These are phyloP conservation scores for Scortum barcoo DNA, from an alignment of 2,113 vertebrate species.

Conservation along the genomic window DNA sequence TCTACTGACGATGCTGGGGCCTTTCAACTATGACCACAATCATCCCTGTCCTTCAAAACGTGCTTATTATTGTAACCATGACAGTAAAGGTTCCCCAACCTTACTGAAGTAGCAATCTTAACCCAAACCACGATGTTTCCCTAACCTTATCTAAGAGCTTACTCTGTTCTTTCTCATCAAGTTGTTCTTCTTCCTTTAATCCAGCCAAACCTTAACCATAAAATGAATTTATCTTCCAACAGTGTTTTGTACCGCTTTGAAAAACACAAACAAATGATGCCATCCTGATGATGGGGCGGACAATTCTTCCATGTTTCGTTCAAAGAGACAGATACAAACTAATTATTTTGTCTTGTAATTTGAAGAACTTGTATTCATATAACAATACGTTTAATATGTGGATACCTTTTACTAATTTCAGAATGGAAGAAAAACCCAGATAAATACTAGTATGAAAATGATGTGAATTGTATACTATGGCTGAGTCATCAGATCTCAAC, in stretches of 20 bases:
- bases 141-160: too few relatives aligned
- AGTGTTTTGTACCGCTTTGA: too few relatives aligned
- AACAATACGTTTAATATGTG: background rate
- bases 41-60: background rate
- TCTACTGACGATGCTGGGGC: background rate
- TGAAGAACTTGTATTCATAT: background rate
- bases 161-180: too few relatives aligned
- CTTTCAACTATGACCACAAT: background rate
- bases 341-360: background rate
- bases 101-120: background rate
- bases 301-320: too few relatives aligned
- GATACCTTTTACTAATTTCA: background rate
- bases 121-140: background rate
- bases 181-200: too few relatives aligned
- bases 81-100: background rate
- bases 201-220: background rate
- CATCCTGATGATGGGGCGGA: background rate
- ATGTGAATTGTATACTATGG: background rate
- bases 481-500: background rate
- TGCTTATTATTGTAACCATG: background rate
- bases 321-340: too few relatives aligned
- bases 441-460: background rate
- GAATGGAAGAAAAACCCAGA: too few relatives aligned
- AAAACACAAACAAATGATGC: background rate
- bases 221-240: too few relatives aligned